Evolutionary conservation across 2,113 vertebrate species (phyloP).

Genomic region (Hiodon tergisus): DNA sequence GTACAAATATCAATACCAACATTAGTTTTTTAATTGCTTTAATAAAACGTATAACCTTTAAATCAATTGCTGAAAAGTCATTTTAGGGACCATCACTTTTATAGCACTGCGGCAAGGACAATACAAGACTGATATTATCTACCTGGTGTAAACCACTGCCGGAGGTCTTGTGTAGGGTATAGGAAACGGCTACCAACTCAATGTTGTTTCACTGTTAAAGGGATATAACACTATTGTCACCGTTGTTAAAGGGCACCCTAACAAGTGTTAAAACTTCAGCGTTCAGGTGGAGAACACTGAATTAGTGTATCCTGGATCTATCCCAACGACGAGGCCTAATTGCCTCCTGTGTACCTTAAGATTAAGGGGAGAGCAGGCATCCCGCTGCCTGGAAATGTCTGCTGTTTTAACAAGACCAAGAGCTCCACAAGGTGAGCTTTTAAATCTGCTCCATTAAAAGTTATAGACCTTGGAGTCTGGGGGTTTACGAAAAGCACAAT

Average conservation of each 20-base stretch:
- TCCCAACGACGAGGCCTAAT: not conserved
- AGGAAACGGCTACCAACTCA: too few species aligned
- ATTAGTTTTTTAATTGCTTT: too few species aligned
- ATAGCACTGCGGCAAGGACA: too few species aligned
- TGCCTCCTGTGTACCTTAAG: slow-evolving; percentile 6
- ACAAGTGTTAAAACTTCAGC: not conserved
- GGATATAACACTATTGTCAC: not conserved
- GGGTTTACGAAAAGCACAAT: not conserved
- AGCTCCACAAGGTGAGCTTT: not conserved
- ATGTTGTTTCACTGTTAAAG: not conserved
- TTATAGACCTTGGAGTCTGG: slow-evolving; percentile 5
- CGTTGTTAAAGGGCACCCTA: not conserved
- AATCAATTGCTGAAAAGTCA: too few species aligned
- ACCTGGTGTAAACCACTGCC: too few species aligned
- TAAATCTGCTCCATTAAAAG: slow-evolving; percentile 18
- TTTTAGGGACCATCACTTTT: too few species aligned
- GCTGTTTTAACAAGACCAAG: slow-evolving; percentile 8
- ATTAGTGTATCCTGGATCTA: not conserved
- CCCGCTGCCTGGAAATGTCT: slow-evolving; percentile 12
- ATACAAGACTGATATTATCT: too few species aligned
- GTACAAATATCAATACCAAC: too few species aligned
- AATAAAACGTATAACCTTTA: too few species aligned
- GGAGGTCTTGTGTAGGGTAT: too few species aligned
- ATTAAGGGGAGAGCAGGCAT: slow-evolving; percentile 5
- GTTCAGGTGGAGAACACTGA: not conserved